Evolutionary conservation across 2,888 invertebrate genomes (phyloP), one percentile per base, ranked within the genome.

Genomic region (Cephus spinipes): DNA sequence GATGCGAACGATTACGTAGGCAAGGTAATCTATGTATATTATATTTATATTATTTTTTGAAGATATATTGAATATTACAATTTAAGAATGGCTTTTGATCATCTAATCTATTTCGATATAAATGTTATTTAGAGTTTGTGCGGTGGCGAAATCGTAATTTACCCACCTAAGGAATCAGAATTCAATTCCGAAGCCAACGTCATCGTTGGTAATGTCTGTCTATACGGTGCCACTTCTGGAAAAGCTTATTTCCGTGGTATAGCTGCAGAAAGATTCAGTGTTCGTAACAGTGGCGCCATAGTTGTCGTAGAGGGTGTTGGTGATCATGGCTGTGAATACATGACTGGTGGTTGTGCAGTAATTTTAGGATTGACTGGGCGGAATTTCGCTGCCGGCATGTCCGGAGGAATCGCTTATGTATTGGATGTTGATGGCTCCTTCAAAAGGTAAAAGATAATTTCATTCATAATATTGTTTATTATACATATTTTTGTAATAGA

Each of bases 361-460:
- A 96, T 99, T 87, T 94, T 99, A 30, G 99, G 99, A 1, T 94
- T 97, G 80, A 99, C 99, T 11, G 99, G 99, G 1, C 93, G 99
- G 82, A 99, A 99, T 93, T 99, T 99, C 93, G 99, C 98, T 12
- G 99, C 99, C 74, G 99, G 99, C 85, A 99, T 99, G 99, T 98
- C 98, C 79, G 95, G 95, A 81, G 98, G 98, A 79, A 96, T 99
- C 84, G 99, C 99, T 0, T 99, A 97, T 91, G 97, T 99, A 23
- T 96, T 97, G 90, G 98, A 99, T 89, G 94, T 96, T 76, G 97
- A 97, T 90, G 96, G 96, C 4, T 96, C 96, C 11, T 97, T 97
- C 92, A 94, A 94, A 79, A 94, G 92, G 93, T 94, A 90, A 76
- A 40, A 78, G 31, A 30, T 68, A 35, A 2, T 15, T 68, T 15